These are phyloP conservation scores for Nautilus pompilius DNA, from an alignment of 1,140 invertebrate species.

Conservation along the genomic window DNA sequence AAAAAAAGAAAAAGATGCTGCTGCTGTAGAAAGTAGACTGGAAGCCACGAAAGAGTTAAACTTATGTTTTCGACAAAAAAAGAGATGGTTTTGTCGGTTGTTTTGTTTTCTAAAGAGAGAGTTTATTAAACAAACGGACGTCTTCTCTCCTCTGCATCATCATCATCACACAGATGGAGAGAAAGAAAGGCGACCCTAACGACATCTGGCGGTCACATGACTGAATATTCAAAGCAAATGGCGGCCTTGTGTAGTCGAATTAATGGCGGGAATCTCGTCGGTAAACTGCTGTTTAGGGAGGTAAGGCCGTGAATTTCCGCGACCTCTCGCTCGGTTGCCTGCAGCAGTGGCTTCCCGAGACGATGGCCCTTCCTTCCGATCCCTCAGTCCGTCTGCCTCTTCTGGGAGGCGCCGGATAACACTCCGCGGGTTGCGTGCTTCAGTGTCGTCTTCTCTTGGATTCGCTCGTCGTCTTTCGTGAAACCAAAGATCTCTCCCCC, in stretches of 20 bases:
- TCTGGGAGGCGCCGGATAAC: not conserved
- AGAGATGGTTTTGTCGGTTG: no score
- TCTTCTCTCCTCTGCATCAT: no score
- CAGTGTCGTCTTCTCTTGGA: constrained; percentile 5
- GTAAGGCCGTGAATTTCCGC: constrained; percentile 5
- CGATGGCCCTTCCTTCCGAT: not conserved
- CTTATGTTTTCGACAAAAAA: no score
- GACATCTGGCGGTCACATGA: constrained; percentile 5
- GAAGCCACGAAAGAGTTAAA: no score
- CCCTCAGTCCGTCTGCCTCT: not conserved
- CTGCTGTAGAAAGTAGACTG: no score
- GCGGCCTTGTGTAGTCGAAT: constrained; percentile 11
- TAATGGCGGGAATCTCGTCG: constrained; percentile 12
- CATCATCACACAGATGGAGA: no score
- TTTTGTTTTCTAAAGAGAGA: no score
- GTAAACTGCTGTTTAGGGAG: constrained; percentile 21
- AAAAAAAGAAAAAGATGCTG: no score
- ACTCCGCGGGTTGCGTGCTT: not conserved
- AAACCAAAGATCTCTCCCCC: not conserved
- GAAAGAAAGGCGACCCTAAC: no score
- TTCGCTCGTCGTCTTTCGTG: no score
- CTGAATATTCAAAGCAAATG: constrained; percentile 20
- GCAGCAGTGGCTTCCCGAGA: not conserved
- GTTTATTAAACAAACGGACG: no score
- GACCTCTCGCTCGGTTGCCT: not conserved